These are phyloP conservation scores for Passerculus sandwichensis DNA, from an alignment of 2,797 vertebrate genomes.

Conservation along the genomic window DNA sequence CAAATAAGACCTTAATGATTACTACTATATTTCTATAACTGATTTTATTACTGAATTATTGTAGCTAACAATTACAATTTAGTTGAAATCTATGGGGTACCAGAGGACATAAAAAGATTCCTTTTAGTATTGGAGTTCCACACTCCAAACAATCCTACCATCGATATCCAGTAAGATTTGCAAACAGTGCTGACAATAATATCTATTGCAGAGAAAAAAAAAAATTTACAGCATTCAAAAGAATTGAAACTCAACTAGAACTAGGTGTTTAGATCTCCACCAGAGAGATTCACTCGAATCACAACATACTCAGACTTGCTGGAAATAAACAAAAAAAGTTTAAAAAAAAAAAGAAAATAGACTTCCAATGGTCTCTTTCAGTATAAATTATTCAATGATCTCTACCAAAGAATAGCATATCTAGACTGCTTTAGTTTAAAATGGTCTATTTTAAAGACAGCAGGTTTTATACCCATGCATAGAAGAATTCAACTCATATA, in stretches of 20 bases:
- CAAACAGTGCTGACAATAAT: not conserved
- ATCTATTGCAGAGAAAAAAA: not conserved
- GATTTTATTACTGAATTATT: conserved; percentile 26
- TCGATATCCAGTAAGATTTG: not conserved
- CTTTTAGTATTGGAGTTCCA: not conserved
- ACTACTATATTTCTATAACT: not conserved
- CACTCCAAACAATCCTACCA: not conserved
- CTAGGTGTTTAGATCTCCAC: not conserved
- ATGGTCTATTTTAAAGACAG: not conserved
- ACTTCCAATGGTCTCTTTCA: not conserved
- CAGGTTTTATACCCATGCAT: accelerated
- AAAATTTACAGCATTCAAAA: not conserved
- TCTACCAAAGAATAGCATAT: not conserved
- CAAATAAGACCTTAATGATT: conserved; percentile 35
- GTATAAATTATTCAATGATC: not conserved
- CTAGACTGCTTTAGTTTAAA: not conserved
- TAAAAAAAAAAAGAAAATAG: not conserved
- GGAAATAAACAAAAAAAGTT: not conserved
- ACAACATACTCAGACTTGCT: not conserved
- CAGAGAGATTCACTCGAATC: not conserved
- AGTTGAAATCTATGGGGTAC: not conserved
- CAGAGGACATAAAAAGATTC: not conserved
- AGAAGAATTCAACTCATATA: not conserved
- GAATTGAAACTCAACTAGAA: not conserved
- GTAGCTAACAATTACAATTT: not conserved